These are phyloP conservation scores for Ectemnius cavifrons DNA, from an alignment of 2,888 invertebrate species.

Conservation along the genomic window DNA sequence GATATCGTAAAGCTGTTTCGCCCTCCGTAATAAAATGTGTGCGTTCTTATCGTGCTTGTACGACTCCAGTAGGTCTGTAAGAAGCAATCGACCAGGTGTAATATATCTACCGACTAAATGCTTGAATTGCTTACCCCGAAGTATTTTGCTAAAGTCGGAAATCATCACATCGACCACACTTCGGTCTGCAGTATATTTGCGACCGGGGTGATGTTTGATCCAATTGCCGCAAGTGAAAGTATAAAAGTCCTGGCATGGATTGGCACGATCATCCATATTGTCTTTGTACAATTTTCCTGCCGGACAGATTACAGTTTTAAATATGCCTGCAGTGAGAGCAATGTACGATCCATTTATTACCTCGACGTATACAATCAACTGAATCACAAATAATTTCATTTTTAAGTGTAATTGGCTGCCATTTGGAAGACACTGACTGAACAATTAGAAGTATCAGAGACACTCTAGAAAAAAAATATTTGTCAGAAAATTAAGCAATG, in stretches of 20 bases:
- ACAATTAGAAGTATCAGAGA: too few relatives aligned
- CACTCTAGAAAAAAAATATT: too few relatives aligned
- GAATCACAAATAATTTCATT: neutral
- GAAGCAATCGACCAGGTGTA: neutral
- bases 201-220: neutral
- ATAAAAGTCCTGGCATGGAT: conserved; percentile 9
- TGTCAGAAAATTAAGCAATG: too few relatives aligned
- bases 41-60: neutral
- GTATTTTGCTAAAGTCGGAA: too few relatives aligned
- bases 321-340: neutral
- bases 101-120: neutral
- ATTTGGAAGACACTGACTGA: too few relatives aligned
- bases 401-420: too few relatives aligned
- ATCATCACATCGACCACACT: neutral
- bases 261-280: neutral
- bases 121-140: neutral
- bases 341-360: neutral
- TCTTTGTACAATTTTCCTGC: neutral
- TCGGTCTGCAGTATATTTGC: neutral
- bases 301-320: neutral
- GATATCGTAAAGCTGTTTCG: neutral
- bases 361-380: neutral
- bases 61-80: neutral
- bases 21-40: neutral
- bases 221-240: neutral